Conservation (phyloP, 2,888 invertebrate genomes). For the Lumbricus terrestris region DNA sequence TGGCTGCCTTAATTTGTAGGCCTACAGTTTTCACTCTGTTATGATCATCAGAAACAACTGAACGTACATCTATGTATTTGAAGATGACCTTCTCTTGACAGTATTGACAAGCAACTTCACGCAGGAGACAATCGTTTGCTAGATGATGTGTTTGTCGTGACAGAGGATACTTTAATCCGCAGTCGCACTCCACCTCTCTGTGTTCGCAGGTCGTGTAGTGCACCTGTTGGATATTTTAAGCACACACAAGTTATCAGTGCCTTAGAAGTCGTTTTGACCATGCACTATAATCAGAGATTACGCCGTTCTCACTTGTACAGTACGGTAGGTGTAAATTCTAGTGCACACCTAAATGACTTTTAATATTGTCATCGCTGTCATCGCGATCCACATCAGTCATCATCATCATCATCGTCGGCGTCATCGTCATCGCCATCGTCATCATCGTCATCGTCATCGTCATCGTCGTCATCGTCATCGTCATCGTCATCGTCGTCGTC, state of each 20-base stretch:
- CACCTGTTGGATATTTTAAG: neutral
- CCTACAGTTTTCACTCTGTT: neutral
- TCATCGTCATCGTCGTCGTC: no score
- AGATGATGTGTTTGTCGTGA: constrained; percentile 9
- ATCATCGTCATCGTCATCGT: neutral
- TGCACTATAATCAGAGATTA: no score
- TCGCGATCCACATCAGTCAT: no score
- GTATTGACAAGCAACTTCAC: neutral
- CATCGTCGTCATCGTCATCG: no score
- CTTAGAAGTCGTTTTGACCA: no score
- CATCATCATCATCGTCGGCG: neutral
- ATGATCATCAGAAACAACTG: neutral
- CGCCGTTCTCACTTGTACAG: no score
- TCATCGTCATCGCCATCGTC: neutral
- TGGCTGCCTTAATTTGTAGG: neutral
- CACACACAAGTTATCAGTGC: neutral
- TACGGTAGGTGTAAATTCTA: no score
- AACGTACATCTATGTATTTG: neutral
- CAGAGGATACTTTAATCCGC: neutral
- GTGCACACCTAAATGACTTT: no score
- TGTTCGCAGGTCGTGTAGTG: constrained; percentile 10
- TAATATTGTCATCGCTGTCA: no score
- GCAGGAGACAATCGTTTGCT: neutral
- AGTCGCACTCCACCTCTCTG: neutral
- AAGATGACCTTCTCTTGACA: neutral